Base-by-base conservation (phyloP, 2,888 invertebrate species). In the Alloplasta piceator region DNA sequence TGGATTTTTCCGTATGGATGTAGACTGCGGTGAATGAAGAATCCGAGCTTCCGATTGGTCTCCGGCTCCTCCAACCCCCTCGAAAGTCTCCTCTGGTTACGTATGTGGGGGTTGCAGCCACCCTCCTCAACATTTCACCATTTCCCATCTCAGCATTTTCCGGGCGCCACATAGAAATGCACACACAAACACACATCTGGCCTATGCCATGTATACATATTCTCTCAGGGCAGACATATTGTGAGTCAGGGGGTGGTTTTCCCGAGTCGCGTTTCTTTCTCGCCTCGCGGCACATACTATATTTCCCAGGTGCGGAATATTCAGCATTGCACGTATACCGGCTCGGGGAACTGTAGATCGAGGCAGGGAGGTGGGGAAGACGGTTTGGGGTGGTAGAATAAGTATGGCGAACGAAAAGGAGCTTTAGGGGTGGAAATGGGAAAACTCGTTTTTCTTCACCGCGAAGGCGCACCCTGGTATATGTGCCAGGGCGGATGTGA, bases 41-140 rank as follows among this genome's bases (percentile, higher is more conserved):
- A 91, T 89, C 89, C 91, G 87, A 86, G 91, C 90, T 91, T 91
- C 91, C 91, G 91, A 91, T 91, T 91, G 91, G 91, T 91, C 81
- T 74, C 74, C 84, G 85, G 80, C 82, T 84, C 84, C 82, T 83
- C 85, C 84, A 84, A 85, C 86, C 86, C 84, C 87, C 85, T 78
- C 74, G 74, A 66, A 50, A 73, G 73, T 81, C 78, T 78, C 63
- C 63, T 58, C 55, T 9, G 80, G 63, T 58, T 55, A 60, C 72
- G 55, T 70, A 26, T 26, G 55, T 36, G 36, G 56, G 67, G 46
- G 16, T 56, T 46, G 60, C 55, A 58, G 60, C 73, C 76, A 75
- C 67, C 75, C 72, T 72, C 72, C 58, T 43, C 71, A 26, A 26
- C 26, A 26, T 26, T 64, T 66, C 66, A 36, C 68, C 67, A 70